Evolutionary conservation across 2,113 vertebrate species (phyloP).

Genomic region (Macquaria ambigua): DNA sequence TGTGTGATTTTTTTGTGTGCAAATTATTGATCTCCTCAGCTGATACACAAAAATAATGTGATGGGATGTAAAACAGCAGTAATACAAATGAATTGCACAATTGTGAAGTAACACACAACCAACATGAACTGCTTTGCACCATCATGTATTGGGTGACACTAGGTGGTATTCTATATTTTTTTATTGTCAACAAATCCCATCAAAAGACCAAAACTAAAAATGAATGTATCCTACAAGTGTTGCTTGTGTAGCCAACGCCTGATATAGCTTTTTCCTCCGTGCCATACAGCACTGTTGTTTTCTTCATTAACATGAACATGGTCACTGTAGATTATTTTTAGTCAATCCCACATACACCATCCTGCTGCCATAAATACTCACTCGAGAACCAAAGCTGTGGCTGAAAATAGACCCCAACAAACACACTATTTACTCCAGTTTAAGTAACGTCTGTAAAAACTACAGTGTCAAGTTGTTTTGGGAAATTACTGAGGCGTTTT

Average conservation of each 20-base stretch:
- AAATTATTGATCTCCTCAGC: neutral
- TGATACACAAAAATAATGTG: neutral
- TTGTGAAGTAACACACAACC: neutral
- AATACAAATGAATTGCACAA: neutral
- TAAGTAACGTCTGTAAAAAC: neutral
- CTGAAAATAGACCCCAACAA: conserved; percentile 19
- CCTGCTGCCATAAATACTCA: conserved; percentile 25
- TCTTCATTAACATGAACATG: conserved; percentile 12
- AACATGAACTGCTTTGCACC: neutral
- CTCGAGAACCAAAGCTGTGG: neutral
- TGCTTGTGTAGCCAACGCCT: neutral
- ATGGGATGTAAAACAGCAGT: neutral
- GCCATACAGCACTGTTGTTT: neutral
- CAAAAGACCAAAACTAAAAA: neutral
- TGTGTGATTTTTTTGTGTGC: neutral
- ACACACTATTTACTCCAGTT: neutral
- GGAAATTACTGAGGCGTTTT: neutral
- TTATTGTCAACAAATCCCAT: neutral
- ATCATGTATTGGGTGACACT: neutral
- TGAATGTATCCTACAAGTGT: neutral
- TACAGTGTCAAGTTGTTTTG: neutral
- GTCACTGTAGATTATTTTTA: conserved; percentile 9
- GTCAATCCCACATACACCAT: conserved; percentile 2
- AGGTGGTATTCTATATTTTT: neutral
- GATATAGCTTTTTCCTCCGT: neutral